A percentile compares a stretch with the other conserved stretches of the same genome.
Evolutionary conservation across 2,888 invertebrate genomes (phyloP).

Genomic region (Hedychridium roseum): DNA sequence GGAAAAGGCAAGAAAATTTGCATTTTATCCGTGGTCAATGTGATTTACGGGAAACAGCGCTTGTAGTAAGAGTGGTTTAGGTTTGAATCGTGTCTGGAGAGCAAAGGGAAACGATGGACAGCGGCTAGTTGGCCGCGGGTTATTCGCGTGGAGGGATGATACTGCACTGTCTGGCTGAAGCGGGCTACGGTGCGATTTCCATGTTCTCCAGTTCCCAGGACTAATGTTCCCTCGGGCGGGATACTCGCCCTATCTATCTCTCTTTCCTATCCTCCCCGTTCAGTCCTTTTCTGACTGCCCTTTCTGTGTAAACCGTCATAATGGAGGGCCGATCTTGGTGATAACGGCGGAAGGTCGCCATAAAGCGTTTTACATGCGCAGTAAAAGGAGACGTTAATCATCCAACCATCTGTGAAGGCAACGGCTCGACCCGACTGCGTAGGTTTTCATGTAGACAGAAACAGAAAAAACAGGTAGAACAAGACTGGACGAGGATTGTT

Average conservation of each 20-base stretch:
- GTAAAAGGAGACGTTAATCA: conserved; percentile 57
- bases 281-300: conserved; percentile 4
- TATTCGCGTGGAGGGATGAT: conserved; percentile 27
- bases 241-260: conserved; percentile 36
- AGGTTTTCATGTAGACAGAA: too few relatives aligned
- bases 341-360: conserved; percentile 40
- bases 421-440: too few relatives aligned
- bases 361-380: conserved; percentile 51
- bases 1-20: background rate
- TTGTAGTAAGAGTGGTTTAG: too few relatives aligned
- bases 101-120: background rate
- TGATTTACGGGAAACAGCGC: background rate
- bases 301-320: conserved; percentile 29
- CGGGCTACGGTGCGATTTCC: conserved; percentile 22
- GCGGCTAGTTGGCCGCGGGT: background rate
- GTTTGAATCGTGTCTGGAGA: background rate
- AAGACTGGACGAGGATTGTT: conserved; percentile 16
- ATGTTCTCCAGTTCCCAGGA: conserved; percentile 45
- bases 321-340: conserved; percentile 51
- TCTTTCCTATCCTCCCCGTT: conserved; percentile 4
- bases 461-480: conserved; percentile 8
- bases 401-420: conserved; percentile 37
- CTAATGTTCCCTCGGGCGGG: conserved; percentile 53
- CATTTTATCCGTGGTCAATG: background rate
- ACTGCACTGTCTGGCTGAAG: conserved; percentile 20